These are phyloP conservation scores for Thaumetopoea pityocampa DNA, from an alignment of 1,140 invertebrate genomes.

Conservation along the genomic window DNA sequence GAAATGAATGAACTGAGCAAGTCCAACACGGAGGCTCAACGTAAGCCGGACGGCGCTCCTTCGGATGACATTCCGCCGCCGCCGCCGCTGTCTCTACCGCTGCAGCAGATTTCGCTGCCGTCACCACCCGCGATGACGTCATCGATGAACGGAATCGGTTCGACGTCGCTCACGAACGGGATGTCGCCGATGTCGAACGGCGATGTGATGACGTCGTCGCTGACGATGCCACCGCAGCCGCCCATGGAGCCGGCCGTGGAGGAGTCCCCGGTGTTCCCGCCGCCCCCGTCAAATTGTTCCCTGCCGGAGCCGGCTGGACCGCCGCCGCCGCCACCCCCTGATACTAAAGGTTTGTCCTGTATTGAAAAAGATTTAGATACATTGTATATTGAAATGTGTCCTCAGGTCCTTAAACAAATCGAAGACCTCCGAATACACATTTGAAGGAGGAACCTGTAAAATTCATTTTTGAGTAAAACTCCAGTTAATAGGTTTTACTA, in stretches of 20 bases:
- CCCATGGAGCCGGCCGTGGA: slow-evolving; percentile 24
- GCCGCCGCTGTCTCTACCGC: slow-evolving; percentile 50
- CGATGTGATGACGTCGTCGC: slow-evolving; percentile 50
- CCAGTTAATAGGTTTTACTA: too few relatives aligned
- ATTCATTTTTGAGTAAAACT: too few relatives aligned
- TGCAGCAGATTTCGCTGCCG: slow-evolving; percentile 46
- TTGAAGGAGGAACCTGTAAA: too few relatives aligned
- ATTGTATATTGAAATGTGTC: too few relatives aligned
- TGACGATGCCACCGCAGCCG: slow-evolving; percentile 54
- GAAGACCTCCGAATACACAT: too few relatives aligned
- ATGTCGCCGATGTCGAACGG: slow-evolving; percentile 44
- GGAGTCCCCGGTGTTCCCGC: slow-evolving; percentile 50
- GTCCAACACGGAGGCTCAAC: slow-evolving; percentile 48
- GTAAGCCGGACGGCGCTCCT: slow-evolving; percentile 63
- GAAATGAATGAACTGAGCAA: slow-evolving; percentile 65
- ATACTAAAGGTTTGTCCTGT: slow-evolving; percentile 44
- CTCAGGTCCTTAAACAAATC: too few relatives aligned
- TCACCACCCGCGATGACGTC: slow-evolving; percentile 34
- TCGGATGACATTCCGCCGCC: slow-evolving; percentile 58
- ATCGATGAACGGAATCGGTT: slow-evolving; percentile 29
- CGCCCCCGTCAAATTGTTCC: slow-evolving; percentile 60
- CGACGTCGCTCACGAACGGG: slow-evolving; percentile 34
- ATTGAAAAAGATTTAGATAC: too few relatives aligned
- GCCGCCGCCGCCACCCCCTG: slow-evolving; percentile 76
- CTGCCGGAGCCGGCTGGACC: slow-evolving; percentile 85